These are phyloP conservation scores for Paelopatides confundens DNA, from an alignment of 53 echinoderm and acorn worm species.

Conservation along the genomic window DNA sequence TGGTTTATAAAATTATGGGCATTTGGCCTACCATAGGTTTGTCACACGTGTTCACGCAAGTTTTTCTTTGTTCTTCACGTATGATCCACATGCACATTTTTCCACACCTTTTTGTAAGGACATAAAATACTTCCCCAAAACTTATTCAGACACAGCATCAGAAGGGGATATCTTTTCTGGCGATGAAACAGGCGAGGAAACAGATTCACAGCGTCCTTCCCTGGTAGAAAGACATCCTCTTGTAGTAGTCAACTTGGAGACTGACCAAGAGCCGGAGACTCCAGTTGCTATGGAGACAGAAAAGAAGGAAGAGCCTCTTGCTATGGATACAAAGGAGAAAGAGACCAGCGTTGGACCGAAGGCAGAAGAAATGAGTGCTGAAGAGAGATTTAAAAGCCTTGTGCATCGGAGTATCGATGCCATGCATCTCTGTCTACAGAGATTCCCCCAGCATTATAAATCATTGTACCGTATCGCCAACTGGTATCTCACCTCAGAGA, in stretches of 20 bases:
- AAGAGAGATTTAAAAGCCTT: not conserved
- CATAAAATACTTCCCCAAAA: too few species aligned
- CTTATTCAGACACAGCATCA: slow-evolving; percentile 73
- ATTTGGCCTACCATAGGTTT: too few species aligned
- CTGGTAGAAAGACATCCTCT: too few species aligned
- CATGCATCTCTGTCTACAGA: slow-evolving; percentile 78
- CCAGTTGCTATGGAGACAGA: not conserved
- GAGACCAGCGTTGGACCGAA: slow-evolving; percentile 14
- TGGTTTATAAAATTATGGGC: too few species aligned
- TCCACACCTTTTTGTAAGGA: too few species aligned
- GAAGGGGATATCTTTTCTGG: slow-evolving; percentile 77
- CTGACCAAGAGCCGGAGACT: not conserved
- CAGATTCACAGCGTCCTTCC: not conserved
- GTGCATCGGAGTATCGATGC: slow-evolving; percentile 68
- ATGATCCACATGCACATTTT: too few species aligned
- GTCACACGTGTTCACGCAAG: too few species aligned
- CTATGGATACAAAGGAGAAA: slow-evolving; percentile 12
- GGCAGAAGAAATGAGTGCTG: not conserved
- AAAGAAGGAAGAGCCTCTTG: not conserved
- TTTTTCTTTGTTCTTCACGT: too few species aligned
- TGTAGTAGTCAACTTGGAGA: not conserved
- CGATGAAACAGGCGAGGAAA: slow-evolving; percentile 52
- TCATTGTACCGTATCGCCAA: slow-evolving; percentile 88
- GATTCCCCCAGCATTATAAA: slow-evolving; percentile 98
- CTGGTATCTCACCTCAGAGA: slow-evolving; percentile 55